Base-by-base conservation (phyloP, 2,888 invertebrate genomes). In the Melieria picta region DNA sequence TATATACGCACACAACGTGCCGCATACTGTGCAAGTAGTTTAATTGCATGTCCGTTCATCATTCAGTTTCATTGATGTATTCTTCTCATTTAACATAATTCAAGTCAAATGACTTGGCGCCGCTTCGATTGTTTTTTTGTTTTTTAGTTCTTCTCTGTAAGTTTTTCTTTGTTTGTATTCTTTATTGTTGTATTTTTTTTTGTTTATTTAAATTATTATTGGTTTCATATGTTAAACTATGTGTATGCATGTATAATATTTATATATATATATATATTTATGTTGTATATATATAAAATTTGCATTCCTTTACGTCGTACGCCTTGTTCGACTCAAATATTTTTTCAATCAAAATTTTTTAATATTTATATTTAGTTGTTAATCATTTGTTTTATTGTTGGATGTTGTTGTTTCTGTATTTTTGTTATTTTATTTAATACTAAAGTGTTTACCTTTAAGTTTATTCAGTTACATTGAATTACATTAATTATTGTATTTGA, bases 401-500 rank as follows among this genome's bases (percentile, higher is more conserved):
- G 30, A 1, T 30, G 30, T 30, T 30, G 30, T 3, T 30, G 30
- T 30, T 30, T 30, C 30, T 30, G 30, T 30, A 30, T 30, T 30
- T 16, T 16, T 16, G 1, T 16, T 30, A 3, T 30, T 30, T 30
- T 30, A 30, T 30, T 30, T 30, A 30, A 30, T 30, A 3, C 30
- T 30, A 30, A 30, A 30, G 30, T 30, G 30, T 30, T 30, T 30
- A 30, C 30, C 30, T 30, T 30, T 30, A 47, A 30, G 55, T 57
- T 65, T 55, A 46, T 65, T 58, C 65, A 67, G 71, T 65, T 69
- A 72, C 69, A 65, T 61, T 61, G 56, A 65, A 68, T 74, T 74
- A 74, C 71, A 69, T 74, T 72, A 74, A 72, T 74, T 74, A 74
- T 74, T 74, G 74, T 74, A 72, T 74, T 72, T 47, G 52, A 66